Percentiles rank a stretch among this genome's conserved stretches.
Conservation (phyloP, 2,888 invertebrate species). For the Beris chalybata region DNA sequence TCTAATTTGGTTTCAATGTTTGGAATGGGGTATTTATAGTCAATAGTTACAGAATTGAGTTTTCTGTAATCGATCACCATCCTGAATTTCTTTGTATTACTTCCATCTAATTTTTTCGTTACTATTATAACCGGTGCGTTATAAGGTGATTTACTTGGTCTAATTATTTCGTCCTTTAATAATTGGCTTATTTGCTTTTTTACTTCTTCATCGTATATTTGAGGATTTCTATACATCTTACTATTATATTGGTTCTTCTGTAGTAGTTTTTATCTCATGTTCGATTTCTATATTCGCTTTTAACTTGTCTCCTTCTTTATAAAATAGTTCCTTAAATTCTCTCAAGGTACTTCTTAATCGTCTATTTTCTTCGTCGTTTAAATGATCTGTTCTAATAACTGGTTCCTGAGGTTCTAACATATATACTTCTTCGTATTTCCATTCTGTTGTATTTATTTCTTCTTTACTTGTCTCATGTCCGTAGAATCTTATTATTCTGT, state of each 20-base stretch:
- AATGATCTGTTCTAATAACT: not conserved
- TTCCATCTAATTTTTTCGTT: slow-evolving; percentile 10
- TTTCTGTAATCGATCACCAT: slow-evolving; percentile 7
- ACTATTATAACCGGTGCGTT: slow-evolving; percentile 13
- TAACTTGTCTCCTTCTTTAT: slow-evolving; percentile 9
- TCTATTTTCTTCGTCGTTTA: not conserved
- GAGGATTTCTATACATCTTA: slow-evolving; percentile 11
- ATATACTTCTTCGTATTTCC: no score
- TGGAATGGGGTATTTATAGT: slow-evolving; percentile 15
- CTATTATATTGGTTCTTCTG: slow-evolving; percentile 20
- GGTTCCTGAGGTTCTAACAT: no score
- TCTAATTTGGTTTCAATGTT: slow-evolving; percentile 13
- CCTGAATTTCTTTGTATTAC: slow-evolving; percentile 12
- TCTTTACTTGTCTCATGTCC: no score
- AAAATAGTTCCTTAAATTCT: not conserved
- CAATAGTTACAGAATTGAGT: slow-evolving; percentile 10
- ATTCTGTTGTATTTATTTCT: no score
- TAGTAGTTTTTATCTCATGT: slow-evolving; percentile 16
- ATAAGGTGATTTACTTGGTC: slow-evolving; percentile 16
- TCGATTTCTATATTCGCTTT: not conserved
- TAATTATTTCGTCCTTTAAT: slow-evolving; percentile 6
- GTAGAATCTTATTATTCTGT: no score
- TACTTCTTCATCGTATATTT: slow-evolving; percentile 18
- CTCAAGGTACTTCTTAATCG: not conserved
- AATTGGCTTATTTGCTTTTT: slow-evolving; percentile 14